These are phyloP conservation scores for Anser brachyrhynchus DNA, from an alignment of 2,113 vertebrate genomes.

Conservation along the genomic window DNA sequence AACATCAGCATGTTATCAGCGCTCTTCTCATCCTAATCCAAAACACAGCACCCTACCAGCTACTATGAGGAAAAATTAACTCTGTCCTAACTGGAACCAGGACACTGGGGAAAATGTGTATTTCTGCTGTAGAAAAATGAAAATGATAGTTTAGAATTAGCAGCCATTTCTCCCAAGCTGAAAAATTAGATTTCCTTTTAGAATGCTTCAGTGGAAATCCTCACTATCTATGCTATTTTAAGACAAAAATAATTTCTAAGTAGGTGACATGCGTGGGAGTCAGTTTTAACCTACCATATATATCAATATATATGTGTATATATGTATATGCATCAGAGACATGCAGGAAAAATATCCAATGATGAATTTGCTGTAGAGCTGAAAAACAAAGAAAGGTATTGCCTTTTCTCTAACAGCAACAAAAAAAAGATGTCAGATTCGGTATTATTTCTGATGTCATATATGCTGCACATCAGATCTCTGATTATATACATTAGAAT, in stretches of 20 bases:
- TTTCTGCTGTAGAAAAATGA: slow-evolving; percentile 66
- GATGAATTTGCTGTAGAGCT: not conserved
- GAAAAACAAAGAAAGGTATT: not conserved
- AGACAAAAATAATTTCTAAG: slow-evolving; percentile 20
- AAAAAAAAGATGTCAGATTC: not conserved
- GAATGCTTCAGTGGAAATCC: slow-evolving; percentile 12
- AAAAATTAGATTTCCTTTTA: slow-evolving; percentile 39
- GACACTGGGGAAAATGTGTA: slow-evolving; percentile 26
- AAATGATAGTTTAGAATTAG: slow-evolving; percentile 64
- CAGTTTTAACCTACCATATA: not conserved
- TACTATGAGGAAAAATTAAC: too few relatives aligned
- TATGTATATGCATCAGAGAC: too few relatives aligned
- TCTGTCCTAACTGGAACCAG: too few relatives aligned
- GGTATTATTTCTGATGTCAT: not conserved
- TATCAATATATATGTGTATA: not conserved
- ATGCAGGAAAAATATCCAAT: not conserved
- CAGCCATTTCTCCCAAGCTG: slow-evolving; percentile 50
- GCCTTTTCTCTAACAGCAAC: not conserved
- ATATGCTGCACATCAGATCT: not conserved
- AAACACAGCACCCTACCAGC: too few relatives aligned
- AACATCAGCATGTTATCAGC: too few relatives aligned
- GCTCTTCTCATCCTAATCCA: too few relatives aligned
- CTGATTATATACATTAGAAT: not conserved
- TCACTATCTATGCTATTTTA: not conserved
- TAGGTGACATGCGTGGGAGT: not conserved